Percentiles rank a stretch among this genome's conserved stretches.
Conservation (phyloP, 2,797 vertebrate genomes). For the Chloroceryle amazona region DNA sequence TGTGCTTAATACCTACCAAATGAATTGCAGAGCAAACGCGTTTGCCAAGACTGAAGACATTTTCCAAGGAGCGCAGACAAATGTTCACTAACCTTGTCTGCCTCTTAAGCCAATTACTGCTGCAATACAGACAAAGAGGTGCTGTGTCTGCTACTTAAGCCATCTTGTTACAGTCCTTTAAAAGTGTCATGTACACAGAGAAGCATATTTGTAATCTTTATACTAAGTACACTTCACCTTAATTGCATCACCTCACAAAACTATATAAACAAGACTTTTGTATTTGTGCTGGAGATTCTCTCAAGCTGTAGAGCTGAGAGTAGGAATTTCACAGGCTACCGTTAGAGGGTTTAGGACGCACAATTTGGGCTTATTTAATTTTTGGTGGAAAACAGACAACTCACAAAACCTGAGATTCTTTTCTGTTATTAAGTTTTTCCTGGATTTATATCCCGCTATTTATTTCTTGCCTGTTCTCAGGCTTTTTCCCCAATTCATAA, state of each 20-base stretch:
- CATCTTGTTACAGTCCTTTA: slow-evolving; percentile 55
- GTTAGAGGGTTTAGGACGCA: background rate
- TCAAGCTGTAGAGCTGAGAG: background rate
- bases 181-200: slow-evolving; percentile 54
- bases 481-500: background rate
- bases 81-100: slow-evolving; percentile 31
- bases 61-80: slow-evolving; percentile 63
- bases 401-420: background rate
- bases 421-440: background rate
- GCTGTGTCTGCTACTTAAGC: slow-evolving; percentile 62
- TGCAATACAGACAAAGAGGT: slow-evolving; percentile 64
- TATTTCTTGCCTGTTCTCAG: background rate
- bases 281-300: slow-evolving; percentile 53
- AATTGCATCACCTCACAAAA: slow-evolving; percentile 66
- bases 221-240: slow-evolving; percentile 69
- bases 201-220: slow-evolving; percentile 70
- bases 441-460: background rate
- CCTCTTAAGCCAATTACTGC: slow-evolving; percentile 69
- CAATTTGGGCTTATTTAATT: background rate
- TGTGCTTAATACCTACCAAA: slow-evolving; percentile 33
- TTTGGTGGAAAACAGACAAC: background rate
- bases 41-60: slow-evolving; percentile 46
- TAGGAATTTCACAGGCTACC: background rate
- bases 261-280: slow-evolving; percentile 56
- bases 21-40: slow-evolving; percentile 29